Evolutionary conservation across 2,113 vertebrate genomes (phyloP), one percentile per base, ranked within the genome.

Genomic region (Oncorhynchus nerka): DNA sequence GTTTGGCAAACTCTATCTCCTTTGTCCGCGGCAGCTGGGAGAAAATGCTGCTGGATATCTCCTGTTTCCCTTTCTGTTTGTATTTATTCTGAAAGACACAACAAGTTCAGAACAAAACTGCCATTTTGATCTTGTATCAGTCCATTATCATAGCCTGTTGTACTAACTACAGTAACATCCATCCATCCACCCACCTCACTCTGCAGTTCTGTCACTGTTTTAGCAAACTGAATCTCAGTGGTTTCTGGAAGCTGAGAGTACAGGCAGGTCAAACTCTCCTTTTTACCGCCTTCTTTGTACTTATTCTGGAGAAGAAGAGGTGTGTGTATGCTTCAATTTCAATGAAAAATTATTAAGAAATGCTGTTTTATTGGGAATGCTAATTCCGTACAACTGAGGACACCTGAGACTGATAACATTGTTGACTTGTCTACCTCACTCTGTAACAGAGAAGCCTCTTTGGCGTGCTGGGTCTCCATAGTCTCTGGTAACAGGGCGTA

Each of bases 1-100:
- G 94, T 87, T 94, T 96, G 0, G 94, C 92, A 22, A 98, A 95
- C 68, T 94, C 93, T 2, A 85, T 98, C 81, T 99, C 95, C 22
- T 92, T 95, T 64, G 96, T 98, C 30, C 95, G 93, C 0, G 95
- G 91, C 94, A 99, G 96, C 75, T 93, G 93, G 78, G 95, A 95
- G 88, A 97, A 99, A 4, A 94, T 83, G 20, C 92, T 91, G 80
- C 90, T 94, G 79, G 91, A 88, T 80, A 93, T 88, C 48, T 93
- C 87, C 66, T 92, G 90, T 77, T 93, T 94, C 76, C 91, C 85
- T 81, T 83, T 93, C 83, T 93, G 93, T 89, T 96, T 98, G 86
- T 98, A 98, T 78, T 96, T 97, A 4, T 70, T 89, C 93, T 93
- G 81, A 19, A 77, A 34, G 5, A 30, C 39, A 79, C 9, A 68